Evolutionary conservation across 2,113 vertebrate species (phyloP), one percentile per base, ranked within the genome.

Genomic region (Heterotis niloticus): DNA sequence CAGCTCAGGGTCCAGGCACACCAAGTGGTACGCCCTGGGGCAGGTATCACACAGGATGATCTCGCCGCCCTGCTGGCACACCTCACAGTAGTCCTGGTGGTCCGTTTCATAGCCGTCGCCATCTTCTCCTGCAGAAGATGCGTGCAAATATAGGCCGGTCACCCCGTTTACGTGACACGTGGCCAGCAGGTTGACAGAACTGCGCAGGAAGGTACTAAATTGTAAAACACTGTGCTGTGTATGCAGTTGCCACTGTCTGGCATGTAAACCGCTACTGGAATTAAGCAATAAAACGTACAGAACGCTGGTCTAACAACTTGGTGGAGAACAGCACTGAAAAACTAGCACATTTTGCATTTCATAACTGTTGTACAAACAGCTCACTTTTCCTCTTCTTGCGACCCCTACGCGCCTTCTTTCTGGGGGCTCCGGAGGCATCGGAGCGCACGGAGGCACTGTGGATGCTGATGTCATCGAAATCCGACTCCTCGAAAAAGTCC

Each of bases 1-100:
- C 91, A 99, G 88, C 89, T 98, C 97, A 0, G 98, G 98, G 80
- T 99, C 97, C 57, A 99, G 92, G 85, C 98, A 99, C 44, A 99
- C 98, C 5, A 99, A 93, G 92, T 99, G 98, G 89, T 99, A 99
- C 70, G 97, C 96, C 0, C 96, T 86, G 0, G 98, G 98, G 23
- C 98, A 99, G 13, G 96, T 98, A 92, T 99, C 98, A 0, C 98
- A 99, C 81, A 99, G 90, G 86, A 99, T 98, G 87, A 99, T 99
- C 87, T 99, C 98, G 12, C 98, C 97, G 0, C 98, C 98, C 88
- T 99, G 98, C 89, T 99, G 96, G 90, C 98, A 99, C 83, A 99
- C 98, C 88, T 99, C 98, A 0, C 98, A 99, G 92, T 98, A 99
- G 88, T 99, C 98, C 92, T 99, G 98, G 87, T 99, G 98, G 88